Percentiles rank a stretch among this genome's conserved stretches.
phyloP scores from a whole-genome alignment of 2,113 vertebrate species.

The Python bivittatus region DNA sequence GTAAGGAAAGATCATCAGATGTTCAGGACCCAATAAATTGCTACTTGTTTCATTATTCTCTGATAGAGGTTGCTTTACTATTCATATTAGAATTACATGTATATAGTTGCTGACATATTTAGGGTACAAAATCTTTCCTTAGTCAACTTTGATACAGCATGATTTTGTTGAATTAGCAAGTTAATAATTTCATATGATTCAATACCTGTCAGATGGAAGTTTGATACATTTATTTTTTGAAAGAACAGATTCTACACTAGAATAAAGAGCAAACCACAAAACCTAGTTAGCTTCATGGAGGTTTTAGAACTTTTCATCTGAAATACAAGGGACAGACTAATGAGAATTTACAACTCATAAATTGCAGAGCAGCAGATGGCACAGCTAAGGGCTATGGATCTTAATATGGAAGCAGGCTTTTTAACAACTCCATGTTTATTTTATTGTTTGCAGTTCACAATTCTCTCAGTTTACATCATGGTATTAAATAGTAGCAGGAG shows the following conservation, averaged over 20 bases:
- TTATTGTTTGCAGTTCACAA: background rate
- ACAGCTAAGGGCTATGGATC: constrained; percentile 1
- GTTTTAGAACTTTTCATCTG: background rate
- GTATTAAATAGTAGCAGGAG: background rate
- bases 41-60: background rate
- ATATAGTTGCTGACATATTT: background rate
- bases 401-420: background rate
- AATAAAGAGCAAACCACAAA: background rate
- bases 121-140: background rate
- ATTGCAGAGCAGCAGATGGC: constrained; percentile 7
- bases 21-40: background rate
- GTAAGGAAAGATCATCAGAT: background rate
- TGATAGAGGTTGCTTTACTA: background rate
- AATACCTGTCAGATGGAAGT: background rate
- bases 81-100: background rate
- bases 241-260: background rate
- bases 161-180: background rate
- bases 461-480: background rate
- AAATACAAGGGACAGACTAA: background rate
- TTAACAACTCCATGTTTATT: background rate
- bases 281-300: background rate
- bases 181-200: background rate
- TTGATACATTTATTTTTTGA: background rate
- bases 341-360: background rate
- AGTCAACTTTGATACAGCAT: background rate